Evolutionary conservation across 2,113 vertebrate genomes (phyloP).

Genomic region (Pristiophorus japonicus): DNA sequence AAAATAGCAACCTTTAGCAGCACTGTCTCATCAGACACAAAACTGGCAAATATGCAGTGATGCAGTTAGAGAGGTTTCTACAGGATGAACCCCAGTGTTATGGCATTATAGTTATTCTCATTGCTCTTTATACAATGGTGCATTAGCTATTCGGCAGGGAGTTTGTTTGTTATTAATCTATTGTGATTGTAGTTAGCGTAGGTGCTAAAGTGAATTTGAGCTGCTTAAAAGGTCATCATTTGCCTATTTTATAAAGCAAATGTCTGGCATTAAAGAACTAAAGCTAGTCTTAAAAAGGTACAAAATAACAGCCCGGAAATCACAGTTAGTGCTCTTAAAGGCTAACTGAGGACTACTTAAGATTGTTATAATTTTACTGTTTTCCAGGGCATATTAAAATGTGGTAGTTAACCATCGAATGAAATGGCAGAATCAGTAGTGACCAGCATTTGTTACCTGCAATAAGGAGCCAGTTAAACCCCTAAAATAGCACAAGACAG

Average conservation of each 20-base stretch:
- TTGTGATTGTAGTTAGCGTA: background rate
- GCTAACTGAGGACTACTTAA: background rate
- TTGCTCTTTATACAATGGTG: background rate
- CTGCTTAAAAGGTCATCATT: background rate
- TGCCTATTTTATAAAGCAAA: background rate
- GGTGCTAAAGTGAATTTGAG: background rate
- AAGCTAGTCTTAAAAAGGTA: background rate
- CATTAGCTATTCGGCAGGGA: too few relatives aligned
- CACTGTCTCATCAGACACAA: background rate
- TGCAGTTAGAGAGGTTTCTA: background rate
- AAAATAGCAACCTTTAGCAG: background rate
- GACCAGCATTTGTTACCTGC: background rate
- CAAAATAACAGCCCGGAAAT: background rate
- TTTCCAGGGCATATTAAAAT: background rate
- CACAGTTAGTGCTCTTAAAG: background rate
- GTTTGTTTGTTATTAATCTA: background rate
- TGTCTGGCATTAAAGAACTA: background rate
- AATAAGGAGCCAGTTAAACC: background rate
- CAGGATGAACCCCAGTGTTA: background rate
- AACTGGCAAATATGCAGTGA: background rate
- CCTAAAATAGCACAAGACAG: background rate
- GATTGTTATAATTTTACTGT: background rate
- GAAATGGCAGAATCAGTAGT: background rate
- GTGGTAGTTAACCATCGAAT: background rate
- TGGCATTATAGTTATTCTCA: background rate